Conservation (phyloP, 2,888 invertebrate species). For the Apamea epomidion region DNA sequence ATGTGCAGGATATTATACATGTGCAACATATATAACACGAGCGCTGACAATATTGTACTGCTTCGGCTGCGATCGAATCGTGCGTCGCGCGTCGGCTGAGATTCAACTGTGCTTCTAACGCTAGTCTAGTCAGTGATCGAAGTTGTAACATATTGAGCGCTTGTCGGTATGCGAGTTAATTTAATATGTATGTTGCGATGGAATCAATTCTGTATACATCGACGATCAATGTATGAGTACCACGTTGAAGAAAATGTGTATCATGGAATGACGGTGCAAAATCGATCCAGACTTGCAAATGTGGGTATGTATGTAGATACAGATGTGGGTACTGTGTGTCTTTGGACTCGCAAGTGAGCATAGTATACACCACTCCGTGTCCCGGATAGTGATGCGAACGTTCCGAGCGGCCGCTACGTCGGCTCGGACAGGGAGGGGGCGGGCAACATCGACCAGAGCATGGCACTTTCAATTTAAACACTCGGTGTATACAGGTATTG, state of each 20-base stretch:
- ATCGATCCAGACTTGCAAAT: constrained; percentile 90
- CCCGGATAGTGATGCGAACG: constrained; percentile 75
- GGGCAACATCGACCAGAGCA: constrained; percentile 89
- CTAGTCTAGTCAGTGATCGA: constrained; percentile 79
- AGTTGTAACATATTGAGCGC: constrained; percentile 86
- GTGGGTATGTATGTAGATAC: constrained; percentile 75
- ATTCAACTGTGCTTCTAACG: constrained; percentile 62
- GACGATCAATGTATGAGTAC: constrained; percentile 69
- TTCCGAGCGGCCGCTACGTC: constrained; percentile 71
- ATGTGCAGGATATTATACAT: constrained; percentile 86
- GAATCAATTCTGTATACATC: constrained; percentile 71
- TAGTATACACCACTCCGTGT: constrained; percentile 82
- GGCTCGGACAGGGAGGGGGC: constrained; percentile 76
- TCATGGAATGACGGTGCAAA: constrained; percentile 92
- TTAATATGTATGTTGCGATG: constrained; percentile 69
- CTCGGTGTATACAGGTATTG: constrained; percentile 85
- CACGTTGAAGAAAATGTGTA: constrained; percentile 76
- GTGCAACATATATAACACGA: constrained; percentile 80
- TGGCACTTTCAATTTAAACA: constrained; percentile 89
- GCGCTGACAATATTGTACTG: constrained; percentile 83
- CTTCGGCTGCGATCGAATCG: constrained; percentile 75
- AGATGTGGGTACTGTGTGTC: constrained; percentile 79
- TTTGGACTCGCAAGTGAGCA: constrained; percentile 83
- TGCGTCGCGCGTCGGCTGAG: constrained; percentile 69
- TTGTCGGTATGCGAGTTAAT: constrained; percentile 73